phyloP scores from a whole-genome alignment of 2,888 invertebrate species.

The Scaeva pyrastri region DNA sequence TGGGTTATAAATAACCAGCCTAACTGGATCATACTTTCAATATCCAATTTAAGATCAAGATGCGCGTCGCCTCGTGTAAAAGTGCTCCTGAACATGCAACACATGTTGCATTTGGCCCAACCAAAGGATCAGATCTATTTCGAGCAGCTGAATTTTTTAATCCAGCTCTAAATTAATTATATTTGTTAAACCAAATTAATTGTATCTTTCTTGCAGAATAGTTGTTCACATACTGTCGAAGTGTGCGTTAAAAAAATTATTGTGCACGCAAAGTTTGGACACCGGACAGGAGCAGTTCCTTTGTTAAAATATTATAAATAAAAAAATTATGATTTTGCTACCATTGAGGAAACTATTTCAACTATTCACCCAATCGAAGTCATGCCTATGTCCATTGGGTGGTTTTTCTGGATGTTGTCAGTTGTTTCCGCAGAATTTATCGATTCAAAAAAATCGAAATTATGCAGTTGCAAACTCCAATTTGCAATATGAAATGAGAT shows the following conservation, averaged over 20 bases:
- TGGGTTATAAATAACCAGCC: conserved; percentile 13
- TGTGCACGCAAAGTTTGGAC: conserved; percentile 49
- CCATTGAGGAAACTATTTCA: conserved; percentile 42
- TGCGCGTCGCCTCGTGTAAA: conserved; percentile 51
- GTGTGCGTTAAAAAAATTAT: conserved; percentile 33
- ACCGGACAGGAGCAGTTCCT: conserved; percentile 29
- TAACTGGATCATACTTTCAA: conserved; percentile 45
- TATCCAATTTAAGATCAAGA: conserved; percentile 58
- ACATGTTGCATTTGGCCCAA: neutral
- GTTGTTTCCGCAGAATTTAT: conserved; percentile 58
- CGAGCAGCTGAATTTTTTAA: conserved; percentile 29
- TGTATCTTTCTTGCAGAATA: conserved; percentile 35
- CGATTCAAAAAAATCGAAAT: conserved; percentile 44
- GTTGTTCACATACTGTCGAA: neutral
- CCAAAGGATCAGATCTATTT: conserved; percentile 53
- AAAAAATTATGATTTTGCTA: conserved; percentile 3
- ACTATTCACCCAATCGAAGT: conserved; percentile 37
- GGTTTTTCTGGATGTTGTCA: conserved; percentile 27
- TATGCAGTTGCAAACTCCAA: conserved; percentile 42
- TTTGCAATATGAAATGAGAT: conserved; percentile 54
- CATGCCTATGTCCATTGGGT: conserved; percentile 25
- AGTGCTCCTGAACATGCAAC: conserved; percentile 58
- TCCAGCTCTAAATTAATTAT: conserved; percentile 66
- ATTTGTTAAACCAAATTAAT: conserved; percentile 59
- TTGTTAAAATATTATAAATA: conserved; percentile 42